phyloP scores from a whole-genome alignment of 2,888 invertebrate species.

The Tenthredo mesomela region DNA sequence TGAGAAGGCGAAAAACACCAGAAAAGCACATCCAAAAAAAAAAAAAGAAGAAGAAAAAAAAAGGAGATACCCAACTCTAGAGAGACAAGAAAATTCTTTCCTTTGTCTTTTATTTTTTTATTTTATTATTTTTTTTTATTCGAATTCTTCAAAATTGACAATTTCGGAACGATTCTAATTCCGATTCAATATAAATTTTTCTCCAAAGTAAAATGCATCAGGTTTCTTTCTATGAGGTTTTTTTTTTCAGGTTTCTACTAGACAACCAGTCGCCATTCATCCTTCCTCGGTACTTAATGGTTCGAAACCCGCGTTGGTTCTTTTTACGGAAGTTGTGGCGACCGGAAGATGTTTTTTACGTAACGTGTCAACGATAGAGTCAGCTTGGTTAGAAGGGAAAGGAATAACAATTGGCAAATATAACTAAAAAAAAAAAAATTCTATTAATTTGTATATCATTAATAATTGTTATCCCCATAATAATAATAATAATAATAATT shows the following conservation, averaged over 20 bases:
- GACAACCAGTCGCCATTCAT: conserved; percentile 89
- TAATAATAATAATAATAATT: neutral
- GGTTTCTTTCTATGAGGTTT: no score
- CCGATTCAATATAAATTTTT: conserved; percentile 50
- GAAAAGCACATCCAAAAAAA: neutral
- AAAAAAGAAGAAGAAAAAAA: neutral
- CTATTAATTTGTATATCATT: neutral
- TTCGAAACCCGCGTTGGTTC: conserved; percentile 85
- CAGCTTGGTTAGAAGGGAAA: conserved; percentile 88
- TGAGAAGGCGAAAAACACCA: neutral
- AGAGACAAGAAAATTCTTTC: conserved; percentile 28
- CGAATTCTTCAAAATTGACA: conserved; percentile 52
- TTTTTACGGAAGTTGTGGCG: conserved; percentile 93
- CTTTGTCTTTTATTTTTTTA: conserved; percentile 48
- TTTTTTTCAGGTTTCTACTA: conserved; percentile 80
- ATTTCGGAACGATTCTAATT: neutral
- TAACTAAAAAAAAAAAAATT: conserved; percentile 57
- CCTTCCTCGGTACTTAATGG: conserved; percentile 90
- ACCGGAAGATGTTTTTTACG: conserved; percentile 91
- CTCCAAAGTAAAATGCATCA: conserved; percentile 26
- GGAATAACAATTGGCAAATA: conserved; percentile 60
- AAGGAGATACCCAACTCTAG: neutral
- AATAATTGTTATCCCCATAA: neutral
- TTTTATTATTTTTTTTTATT: neutral
- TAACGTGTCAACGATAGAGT: conserved; percentile 87